Evolutionary conservation across 2,888 invertebrate genomes (phyloP).

Genomic region (Tinea pellionella): DNA sequence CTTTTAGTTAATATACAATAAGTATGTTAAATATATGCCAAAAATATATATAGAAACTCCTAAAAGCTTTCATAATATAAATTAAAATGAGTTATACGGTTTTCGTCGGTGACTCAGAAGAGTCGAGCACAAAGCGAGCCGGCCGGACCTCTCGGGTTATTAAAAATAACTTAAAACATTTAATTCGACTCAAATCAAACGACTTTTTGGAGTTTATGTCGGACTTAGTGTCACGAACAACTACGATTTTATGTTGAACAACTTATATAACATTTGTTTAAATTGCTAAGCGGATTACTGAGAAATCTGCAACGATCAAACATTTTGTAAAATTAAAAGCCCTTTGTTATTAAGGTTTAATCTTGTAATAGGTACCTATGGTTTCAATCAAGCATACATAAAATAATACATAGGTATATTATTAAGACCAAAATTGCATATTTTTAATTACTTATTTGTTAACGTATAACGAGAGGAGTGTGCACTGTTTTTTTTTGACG

Average conservation of each 20-base stretch:
- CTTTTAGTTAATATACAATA: background rate
- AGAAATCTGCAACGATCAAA: conserved; percentile 26
- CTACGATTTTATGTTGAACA: conserved; percentile 34
- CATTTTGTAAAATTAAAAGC: conserved; percentile 9
- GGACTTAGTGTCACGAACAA: conserved; percentile 57
- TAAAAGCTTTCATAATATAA: conserved; percentile 8
- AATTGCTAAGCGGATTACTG: conserved; percentile 38
- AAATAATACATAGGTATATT: too few species aligned
- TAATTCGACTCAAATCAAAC: conserved; percentile 57
- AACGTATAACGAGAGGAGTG: too few species aligned
- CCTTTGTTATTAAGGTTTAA: conserved; percentile 1
- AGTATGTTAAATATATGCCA: background rate
- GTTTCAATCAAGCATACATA: too few species aligned
- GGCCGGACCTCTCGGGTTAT: conserved; percentile 33
- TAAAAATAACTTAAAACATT: conserved; percentile 45
- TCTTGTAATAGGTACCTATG: conserved; percentile 1
- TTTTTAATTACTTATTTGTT: too few species aligned
- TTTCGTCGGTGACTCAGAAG: conserved; percentile 12
- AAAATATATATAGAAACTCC: background rate
- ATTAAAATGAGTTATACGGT: conserved; percentile 11
- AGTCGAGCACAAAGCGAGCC: conserved; percentile 22
- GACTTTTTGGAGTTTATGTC: conserved; percentile 53
- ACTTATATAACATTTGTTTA: conserved; percentile 53
- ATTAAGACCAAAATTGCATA: too few species aligned
- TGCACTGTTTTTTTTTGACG: too few species aligned